phyloP scores from a whole-genome alignment of 1,140 invertebrate species.

The Popillia japonica region DNA sequence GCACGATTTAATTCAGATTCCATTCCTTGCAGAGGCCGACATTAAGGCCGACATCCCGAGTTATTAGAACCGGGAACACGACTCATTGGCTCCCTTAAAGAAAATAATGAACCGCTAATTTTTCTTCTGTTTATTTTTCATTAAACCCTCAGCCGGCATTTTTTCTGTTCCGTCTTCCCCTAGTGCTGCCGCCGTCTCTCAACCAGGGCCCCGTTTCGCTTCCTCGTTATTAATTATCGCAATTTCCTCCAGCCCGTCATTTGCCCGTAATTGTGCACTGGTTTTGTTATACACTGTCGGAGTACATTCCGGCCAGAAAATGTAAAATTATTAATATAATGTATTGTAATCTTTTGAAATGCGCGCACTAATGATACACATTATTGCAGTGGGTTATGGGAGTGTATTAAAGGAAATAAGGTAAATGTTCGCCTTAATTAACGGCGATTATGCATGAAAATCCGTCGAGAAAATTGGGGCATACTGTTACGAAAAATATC shows the following conservation, averaged over 20 bases:
- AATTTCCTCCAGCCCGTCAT: background rate
- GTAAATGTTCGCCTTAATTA: background rate
- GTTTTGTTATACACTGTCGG: background rate
- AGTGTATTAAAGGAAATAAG: constrained; percentile 11
- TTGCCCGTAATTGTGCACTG: constrained; percentile 3
- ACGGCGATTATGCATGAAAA: background rate
- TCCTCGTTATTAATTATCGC: background rate
- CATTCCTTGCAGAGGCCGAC: background rate
- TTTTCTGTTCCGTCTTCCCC: background rate
- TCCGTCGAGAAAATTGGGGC: background rate
- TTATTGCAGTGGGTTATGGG: background rate
- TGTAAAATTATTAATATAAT: constrained; percentile 7
- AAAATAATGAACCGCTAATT: constrained; percentile 31
- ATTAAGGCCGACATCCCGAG: background rate
- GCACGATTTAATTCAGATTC: background rate
- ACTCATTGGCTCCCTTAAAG: constrained; percentile 13
- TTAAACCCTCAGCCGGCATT: background rate
- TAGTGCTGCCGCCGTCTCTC: background rate
- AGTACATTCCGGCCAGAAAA: background rate
- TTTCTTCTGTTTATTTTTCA: constrained; percentile 31
- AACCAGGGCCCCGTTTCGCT: background rate
- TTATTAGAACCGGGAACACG: background rate
- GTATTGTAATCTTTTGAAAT: constrained; percentile 1
- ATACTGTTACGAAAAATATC: no score
- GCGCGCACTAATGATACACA: background rate